Evolutionary conservation across 1,140 invertebrate genomes (phyloP).

Genomic region (Diorhabda sublineata): DNA sequence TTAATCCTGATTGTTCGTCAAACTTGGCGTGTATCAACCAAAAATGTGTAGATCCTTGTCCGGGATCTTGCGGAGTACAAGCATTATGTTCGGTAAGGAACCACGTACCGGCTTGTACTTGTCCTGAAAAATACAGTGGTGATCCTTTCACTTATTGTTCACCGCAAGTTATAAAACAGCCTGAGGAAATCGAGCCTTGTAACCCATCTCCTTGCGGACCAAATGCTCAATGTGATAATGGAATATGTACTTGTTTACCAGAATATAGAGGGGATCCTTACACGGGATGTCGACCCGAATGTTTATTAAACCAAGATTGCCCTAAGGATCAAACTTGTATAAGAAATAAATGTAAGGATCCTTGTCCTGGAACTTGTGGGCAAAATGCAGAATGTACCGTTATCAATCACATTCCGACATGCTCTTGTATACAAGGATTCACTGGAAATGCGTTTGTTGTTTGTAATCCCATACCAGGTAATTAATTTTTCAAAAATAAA

Average conservation of each 20-base stretch:
- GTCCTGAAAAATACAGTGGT: constrained; percentile 62
- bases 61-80: constrained; percentile 65
- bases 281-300: constrained; percentile 59
- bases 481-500: neutral
- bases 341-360: constrained; percentile 58
- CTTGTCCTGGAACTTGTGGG: constrained; percentile 61
- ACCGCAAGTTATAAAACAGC: constrained; percentile 47
- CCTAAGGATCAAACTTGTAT: constrained; percentile 56
- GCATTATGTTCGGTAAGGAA: constrained; percentile 66
- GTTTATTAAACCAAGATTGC: constrained; percentile 58
- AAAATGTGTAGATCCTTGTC: constrained; percentile 67
- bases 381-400: constrained; percentile 67
- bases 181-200: constrained; percentile 54
- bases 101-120: constrained; percentile 66
- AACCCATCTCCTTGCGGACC: constrained; percentile 69
- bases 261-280: constrained; percentile 60
- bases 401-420: constrained; percentile 60
- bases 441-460: constrained; percentile 69
- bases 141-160: constrained; percentile 69
- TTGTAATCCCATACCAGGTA: constrained; percentile 56
- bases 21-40: constrained; percentile 63
- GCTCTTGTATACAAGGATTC: constrained; percentile 61
- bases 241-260: constrained; percentile 59
- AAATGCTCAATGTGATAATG: constrained; percentile 62
- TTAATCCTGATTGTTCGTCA: constrained; percentile 64